Percentiles rank a stretch among this genome's conserved stretches.
These are phyloP conservation scores for Mus musculus DNA, from an alignment of 2,113 vertebrate species.

Conservation along the genomic window DNA sequence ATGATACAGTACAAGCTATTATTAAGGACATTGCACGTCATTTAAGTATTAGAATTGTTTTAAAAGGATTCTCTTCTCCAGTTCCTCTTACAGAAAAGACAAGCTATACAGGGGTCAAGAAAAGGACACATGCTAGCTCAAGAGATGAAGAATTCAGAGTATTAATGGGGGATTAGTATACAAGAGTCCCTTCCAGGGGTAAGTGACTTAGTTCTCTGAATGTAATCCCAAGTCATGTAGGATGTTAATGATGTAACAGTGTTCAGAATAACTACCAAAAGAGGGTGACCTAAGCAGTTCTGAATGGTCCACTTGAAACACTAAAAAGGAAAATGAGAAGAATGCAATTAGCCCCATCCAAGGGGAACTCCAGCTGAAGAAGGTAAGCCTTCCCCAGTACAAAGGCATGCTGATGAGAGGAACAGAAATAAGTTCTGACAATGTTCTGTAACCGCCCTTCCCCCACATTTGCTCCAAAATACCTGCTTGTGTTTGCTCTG, in stretches of 20 bases:
- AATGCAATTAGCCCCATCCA: constrained; percentile 35
- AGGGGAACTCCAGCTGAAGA: background rate
- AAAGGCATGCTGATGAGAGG: constrained; percentile 2
- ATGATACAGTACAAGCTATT: background rate
- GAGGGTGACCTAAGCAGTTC: constrained; percentile 51
- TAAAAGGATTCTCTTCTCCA: background rate
- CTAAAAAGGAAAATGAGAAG: constrained; percentile 66
- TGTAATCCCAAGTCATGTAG: constrained; percentile 30
- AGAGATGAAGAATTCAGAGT: constrained; percentile 47
- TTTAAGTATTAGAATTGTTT: constrained; percentile 24
- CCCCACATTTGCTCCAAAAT: background rate
- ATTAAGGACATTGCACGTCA: background rate
- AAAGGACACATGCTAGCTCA: background rate
- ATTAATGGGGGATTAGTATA: constrained; percentile 54
- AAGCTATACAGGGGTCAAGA: constrained; percentile 54
- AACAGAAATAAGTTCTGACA: constrained; percentile 16
- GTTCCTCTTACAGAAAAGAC: constrained; percentile 25
- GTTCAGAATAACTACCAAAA: constrained; percentile 56
- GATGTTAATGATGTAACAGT: constrained; percentile 60
- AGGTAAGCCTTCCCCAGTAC: background rate
- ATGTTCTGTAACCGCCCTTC: background rate
- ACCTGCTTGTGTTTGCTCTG: background rate
- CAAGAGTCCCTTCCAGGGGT: constrained; percentile 2
- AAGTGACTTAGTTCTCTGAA: constrained; percentile 41
- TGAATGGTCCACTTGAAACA: constrained; percentile 65